Percentiles rank a stretch among this genome's conserved stretches.
Evolutionary conservation across 1,140 invertebrate genomes (phyloP).

Genomic region (Plectus sambesii): DNA sequence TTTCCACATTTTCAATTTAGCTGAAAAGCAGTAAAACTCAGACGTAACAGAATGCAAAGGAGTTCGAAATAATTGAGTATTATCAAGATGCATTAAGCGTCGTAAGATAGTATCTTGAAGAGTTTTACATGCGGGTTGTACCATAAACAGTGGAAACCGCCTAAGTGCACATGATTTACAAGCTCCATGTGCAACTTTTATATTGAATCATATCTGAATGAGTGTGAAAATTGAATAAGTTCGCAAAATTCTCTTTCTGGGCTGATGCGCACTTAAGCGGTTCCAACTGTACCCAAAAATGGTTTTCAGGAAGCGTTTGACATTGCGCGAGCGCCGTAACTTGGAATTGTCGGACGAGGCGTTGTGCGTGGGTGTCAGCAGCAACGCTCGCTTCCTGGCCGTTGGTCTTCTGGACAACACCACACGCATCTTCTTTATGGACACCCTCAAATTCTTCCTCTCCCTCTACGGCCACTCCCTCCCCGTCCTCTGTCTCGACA

Average conservation of each 20-base stretch:
- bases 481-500: conserved; percentile 83
- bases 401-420: conserved; percentile 80
- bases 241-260: neutral
- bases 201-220: no score
- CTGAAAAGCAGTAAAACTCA: no score
- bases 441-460: conserved; percentile 88
- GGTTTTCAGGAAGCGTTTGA: conserved; percentile 57
- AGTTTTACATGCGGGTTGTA: no score
- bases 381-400: conserved; percentile 74
- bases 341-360: conserved; percentile 75
- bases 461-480: conserved; percentile 92
- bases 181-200: no score
- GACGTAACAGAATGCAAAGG: no score
- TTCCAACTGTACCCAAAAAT: conserved; percentile 2
- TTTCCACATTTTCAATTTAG: no score
- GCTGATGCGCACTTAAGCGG: no score
- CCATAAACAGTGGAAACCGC: no score
- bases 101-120: no score
- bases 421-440: conserved; percentile 85
- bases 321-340: conserved; percentile 64
- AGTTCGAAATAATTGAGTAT: no score
- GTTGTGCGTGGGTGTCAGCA: conserved; percentile 64
- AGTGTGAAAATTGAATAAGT: conserved; percentile 8
- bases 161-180: no score
- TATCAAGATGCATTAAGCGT: no score